Evolutionary conservation across 2,113 vertebrate species (phyloP), one percentile per base, ranked within the genome.

Genomic region (Colistium nudipinnis): DNA sequence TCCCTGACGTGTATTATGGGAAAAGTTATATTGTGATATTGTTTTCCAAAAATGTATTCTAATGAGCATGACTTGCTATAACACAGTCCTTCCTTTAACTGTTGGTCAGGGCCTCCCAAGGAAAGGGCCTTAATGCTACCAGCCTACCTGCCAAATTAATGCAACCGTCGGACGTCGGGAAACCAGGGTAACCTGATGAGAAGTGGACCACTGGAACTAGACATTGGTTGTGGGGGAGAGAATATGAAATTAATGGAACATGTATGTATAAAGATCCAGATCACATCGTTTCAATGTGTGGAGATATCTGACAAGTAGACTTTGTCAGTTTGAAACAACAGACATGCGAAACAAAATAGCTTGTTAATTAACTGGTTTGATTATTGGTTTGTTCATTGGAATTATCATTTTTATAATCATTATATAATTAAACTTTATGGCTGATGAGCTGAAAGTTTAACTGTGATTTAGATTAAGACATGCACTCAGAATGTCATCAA

Each of bases 1-100:
- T 60, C 56, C 45, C 51, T 59, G 53, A 66, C 66, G 39, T 75
- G 36, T 35, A 55, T 82, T 60, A 63, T 64, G 61, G 74, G 65
- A 67, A 39, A 44, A 31, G 24, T 61, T 48, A 47, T 7, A 61
- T 17, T 28, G 16, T 53, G 33, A 64, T 62, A 56, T 38, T 54
- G 30, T 67, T 67, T 57, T 47, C 52, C 45, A 69, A 79, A 59
- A 59, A 35, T 45, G 12, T n/a, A 33, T 43, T 68, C 17, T 72
- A 35, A 74, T 81, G 70, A 66, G 47, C 39, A 59, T 49, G 59
- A 17, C 11, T 14, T 39, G 10, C 35, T 33, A 33, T 28, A 48
- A 69, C 3, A 1, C 31, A 30, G 36, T 10, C n/a, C 51, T 66
- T 65, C 51, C 24, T 65, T 31, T 61, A n/a, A n/a, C n/a, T n/a